Conservation (phyloP, 2,113 vertebrate species). For the Desmodus rotundus region DNA sequence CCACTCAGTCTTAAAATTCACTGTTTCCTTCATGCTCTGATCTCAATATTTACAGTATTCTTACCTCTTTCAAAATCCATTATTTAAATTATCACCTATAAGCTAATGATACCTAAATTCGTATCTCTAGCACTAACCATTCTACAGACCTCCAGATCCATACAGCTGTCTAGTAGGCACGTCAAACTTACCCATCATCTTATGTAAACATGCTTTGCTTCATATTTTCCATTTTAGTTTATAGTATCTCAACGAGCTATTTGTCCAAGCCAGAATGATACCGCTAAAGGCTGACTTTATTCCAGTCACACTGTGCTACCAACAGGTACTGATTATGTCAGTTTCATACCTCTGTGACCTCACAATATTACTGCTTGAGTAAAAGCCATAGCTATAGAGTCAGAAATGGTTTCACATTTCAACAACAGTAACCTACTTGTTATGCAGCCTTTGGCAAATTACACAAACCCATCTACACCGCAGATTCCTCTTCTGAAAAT, state of each 20-base stretch:
- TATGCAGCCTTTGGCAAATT: background rate
- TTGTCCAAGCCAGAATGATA: background rate
- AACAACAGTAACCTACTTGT: background rate
- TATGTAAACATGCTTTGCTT: background rate
- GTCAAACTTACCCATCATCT: background rate
- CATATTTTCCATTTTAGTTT: background rate
- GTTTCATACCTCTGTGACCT: conserved; percentile 47
- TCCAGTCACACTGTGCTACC: background rate
- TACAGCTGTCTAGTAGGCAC: background rate
- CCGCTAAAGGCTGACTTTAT: background rate
- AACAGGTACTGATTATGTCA: background rate
- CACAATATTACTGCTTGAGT: conserved; percentile 18
- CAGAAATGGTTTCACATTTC: background rate
- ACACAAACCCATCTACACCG: background rate
- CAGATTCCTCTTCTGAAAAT: background rate
- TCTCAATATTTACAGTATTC: background rate
- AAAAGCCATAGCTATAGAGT: background rate
- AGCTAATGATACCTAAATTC: background rate
- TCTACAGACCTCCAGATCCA: background rate
- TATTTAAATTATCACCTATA: background rate
- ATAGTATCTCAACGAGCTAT: background rate
- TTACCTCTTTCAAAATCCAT: background rate
- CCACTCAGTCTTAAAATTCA: background rate
- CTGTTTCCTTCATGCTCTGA: background rate
- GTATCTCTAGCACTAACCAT: background rate